Evolutionary conservation across 2,113 vertebrate genomes (phyloP), one percentile per base, ranked within the genome.

Genomic region (Ailuropoda melanoleuca): DNA sequence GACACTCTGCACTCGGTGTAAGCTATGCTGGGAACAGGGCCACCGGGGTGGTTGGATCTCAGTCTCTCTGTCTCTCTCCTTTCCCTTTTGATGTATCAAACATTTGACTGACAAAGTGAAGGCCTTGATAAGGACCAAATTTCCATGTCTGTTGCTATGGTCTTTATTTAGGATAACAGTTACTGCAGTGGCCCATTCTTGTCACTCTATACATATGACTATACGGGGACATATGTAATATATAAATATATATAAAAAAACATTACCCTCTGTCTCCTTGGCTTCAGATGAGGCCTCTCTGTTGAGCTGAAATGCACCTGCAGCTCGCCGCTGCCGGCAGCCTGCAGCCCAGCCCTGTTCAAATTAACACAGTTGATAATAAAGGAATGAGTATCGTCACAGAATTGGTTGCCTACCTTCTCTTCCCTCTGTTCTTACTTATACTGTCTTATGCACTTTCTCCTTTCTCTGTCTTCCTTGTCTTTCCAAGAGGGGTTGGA

Each of bases 101-200:
- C 66, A 97, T 83, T 97, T 62, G 96, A 29, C 80, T 97, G 97
- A 97, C 97, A 98, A 98, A 98, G 96, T 39, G 93, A 97, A 98
- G 98, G 98, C 98, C 98, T 98, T 92, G 97, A 98, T 97, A 96
- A 98, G 98, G 99, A 99, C 98, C 99, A 99, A 99, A 98, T 98
- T 98, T 97, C 97, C 4, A 77, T 97, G 98, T 98, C 98, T 98
- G 98, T 99, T 97, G 98, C 98, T 98, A 98, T 98, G 98, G 98
- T 98, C 98, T 98, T 97, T 97, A 97, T 98, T 98, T 98, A 98
- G 98, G 94, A 98, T 96, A 97, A 94, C 46, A 90, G 98, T 98
- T 98, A 90, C 88, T 97, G 70, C 39, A 97, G 98, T 98, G 98
- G 97, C 98, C 98, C 97, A 37, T 98, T 98, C 98, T 97, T 96